Evolutionary conservation across 2,888 invertebrate species (phyloP).

Genomic region (Petrolisthes manimaculis): DNA sequence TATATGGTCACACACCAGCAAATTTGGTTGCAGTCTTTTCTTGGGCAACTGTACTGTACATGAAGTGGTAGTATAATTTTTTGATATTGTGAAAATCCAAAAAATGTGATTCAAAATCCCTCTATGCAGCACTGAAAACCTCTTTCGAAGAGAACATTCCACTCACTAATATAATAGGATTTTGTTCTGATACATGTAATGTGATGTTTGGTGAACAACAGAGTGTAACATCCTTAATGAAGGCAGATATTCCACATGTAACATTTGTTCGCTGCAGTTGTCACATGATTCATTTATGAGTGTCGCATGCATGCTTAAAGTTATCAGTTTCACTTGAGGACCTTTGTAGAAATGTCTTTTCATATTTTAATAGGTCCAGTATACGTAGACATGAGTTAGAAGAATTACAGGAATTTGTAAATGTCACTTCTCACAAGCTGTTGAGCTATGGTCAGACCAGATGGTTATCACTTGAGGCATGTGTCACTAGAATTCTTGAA

Average conservation of each 20-base stretch:
- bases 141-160: conserved; percentile 35
- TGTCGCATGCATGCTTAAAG: conserved; percentile 27
- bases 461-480: conserved; percentile 30
- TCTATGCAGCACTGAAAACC: conserved; percentile 28
- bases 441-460: conserved; percentile 18
- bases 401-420: not conserved
- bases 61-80: conserved; percentile 17
- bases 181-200: conserved; percentile 29
- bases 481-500: conserved; percentile 13
- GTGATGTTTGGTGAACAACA: conserved; percentile 23
- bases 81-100: conserved; percentile 21
- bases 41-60: too few species aligned
- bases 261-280: conserved; percentile 21
- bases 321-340: conserved; percentile 22
- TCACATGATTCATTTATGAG: not conserved
- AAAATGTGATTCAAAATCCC: conserved; percentile 34
- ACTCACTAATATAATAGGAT: not conserved
- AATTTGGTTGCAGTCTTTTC: too few species aligned
- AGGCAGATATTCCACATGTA: conserved; percentile 15
- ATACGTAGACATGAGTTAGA: conserved; percentile 12
- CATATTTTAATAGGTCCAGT: conserved; percentile 20
- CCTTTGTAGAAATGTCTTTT: conserved; percentile 18
- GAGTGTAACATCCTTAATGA: conserved; percentile 18
- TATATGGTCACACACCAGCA: too few species aligned
- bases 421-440: conserved; percentile 8